Percentiles rank a stretch among this genome's conserved stretches.
Conservation (phyloP, 2,113 vertebrate species). For the Malurus melanocephalus region DNA sequence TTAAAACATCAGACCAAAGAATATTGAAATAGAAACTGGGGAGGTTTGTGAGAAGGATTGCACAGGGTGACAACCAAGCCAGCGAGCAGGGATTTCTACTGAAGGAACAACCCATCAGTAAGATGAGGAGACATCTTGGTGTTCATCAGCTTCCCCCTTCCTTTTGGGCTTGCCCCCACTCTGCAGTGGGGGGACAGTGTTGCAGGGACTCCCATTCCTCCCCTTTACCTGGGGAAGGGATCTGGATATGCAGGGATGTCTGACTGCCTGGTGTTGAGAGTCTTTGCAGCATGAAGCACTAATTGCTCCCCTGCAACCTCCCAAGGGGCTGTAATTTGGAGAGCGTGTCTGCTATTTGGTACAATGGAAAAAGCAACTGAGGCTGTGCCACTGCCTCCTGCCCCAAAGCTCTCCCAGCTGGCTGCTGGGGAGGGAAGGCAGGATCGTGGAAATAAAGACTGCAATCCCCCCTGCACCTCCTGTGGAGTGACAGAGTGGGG, state of each 20-base stretch:
- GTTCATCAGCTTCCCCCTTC: background rate
- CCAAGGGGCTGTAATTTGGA: background rate
- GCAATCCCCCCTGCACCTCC: background rate
- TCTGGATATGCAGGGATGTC: fast-evolving
- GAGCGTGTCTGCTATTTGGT: fast-evolving
- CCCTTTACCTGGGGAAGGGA: background rate
- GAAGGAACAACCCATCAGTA: background rate
- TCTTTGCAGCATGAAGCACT: background rate
- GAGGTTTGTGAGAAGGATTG: background rate
- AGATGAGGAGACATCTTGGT: background rate
- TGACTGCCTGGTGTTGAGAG: background rate
- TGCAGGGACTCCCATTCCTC: fast-evolving
- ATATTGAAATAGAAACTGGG: background rate
- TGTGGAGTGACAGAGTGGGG: fast-evolving
- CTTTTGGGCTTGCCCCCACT: background rate
- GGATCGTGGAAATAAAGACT: background rate
- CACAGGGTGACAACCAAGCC: background rate
- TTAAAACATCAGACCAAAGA: background rate
- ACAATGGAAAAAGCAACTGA: background rate
- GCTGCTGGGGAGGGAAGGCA: background rate
- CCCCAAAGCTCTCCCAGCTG: background rate
- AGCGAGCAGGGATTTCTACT: background rate
- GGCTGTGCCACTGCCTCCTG: background rate
- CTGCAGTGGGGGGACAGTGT: fast-evolving
- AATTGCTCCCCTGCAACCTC: background rate